Base-by-base conservation (phyloP, 2,888 invertebrate genomes). In the Urechis unicinctus region DNA sequence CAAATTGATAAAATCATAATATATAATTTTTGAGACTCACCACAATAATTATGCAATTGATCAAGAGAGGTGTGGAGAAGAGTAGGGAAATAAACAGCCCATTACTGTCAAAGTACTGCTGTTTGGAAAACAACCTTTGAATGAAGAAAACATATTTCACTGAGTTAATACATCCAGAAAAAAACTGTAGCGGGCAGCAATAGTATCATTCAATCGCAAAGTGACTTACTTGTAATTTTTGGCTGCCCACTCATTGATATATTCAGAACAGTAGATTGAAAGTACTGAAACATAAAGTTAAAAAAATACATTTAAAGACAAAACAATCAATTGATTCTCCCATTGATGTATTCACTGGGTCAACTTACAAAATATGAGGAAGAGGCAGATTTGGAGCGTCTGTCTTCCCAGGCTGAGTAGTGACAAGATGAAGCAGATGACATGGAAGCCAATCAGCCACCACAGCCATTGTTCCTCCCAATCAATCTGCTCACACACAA, bases 101-200 rank as follows among this genome's bases (percentile, higher is more conserved):
- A 80, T 89, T 89, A 69, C 89, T 89, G 78, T 94, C 94, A 77
- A 94, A 94, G 78, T 93, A 94, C 74, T 93, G 93, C 69, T 94
- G 91, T 66, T 86, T 84, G 0, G 93, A 89, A 78, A 94, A 92
- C 57, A 86, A 81, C 68, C 86, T 83, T 68, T n/a, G 63, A 57
- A 50, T 42, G 54, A 53, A 52, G 30, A 53, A 46, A 36, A 36
- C 9, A 36, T 13, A 36, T 9, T 9, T 17, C 36, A 17, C 9
- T 13, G 17, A 36, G 9, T 36, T 36, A 9, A 36, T 13, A 36
- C 9, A 36, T 36, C 9, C 9, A 17, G 17, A 36, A 13, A 17
- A 36, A 9, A 17, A 13, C 36, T 13, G n/a, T n/a, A n/a, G n/a
- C n/a, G n/a, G n/a, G n/a, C n/a, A n/a, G n/a, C n/a, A n/a, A n/a